Evolutionary conservation across 2,888 invertebrate species (phyloP).

Genomic region (Chouioia cunea): DNA sequence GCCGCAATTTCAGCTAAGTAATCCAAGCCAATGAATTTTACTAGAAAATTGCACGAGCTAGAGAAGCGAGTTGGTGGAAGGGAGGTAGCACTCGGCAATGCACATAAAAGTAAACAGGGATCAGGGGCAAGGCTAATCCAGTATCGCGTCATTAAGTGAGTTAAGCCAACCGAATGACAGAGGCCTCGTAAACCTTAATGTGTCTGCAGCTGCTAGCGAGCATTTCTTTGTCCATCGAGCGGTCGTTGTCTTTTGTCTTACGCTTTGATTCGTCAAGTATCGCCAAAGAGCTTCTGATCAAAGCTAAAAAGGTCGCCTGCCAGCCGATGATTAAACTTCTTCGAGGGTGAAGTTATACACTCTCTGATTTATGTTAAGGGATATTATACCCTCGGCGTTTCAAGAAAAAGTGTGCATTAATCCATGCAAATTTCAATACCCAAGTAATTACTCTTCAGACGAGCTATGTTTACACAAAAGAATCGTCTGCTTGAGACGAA

Average conservation of each 20-base stretch:
- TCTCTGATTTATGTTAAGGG: no score
- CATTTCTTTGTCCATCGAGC: background rate
- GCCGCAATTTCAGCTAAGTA: no score
- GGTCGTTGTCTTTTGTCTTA: conserved; percentile 6
- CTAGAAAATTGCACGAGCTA: conserved; percentile 27
- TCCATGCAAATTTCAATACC: no score
- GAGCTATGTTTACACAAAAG: no score
- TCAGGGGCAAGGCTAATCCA: conserved; percentile 47
- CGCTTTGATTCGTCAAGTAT: conserved; percentile 18
- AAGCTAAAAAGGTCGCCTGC: background rate
- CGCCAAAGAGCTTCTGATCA: background rate
- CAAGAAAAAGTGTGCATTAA: no score
- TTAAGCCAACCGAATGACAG: conserved; percentile 50
- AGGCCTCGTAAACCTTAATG: conserved; percentile 50
- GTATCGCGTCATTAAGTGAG: conserved; percentile 51
- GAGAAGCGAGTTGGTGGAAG: background rate
- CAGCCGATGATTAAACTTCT: no score
- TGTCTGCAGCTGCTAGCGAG: conserved; percentile 21
- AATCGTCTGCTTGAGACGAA: no score
- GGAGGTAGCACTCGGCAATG: conserved; percentile 13
- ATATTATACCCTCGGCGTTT: no score
- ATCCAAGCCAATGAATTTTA: background rate
- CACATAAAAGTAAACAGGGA: conserved; percentile 33
- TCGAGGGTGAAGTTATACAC: no score
- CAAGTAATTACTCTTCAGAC: no score